Conservation (phyloP, 2,113 vertebrate genomes). For the Raphicerus campestris region DNA sequence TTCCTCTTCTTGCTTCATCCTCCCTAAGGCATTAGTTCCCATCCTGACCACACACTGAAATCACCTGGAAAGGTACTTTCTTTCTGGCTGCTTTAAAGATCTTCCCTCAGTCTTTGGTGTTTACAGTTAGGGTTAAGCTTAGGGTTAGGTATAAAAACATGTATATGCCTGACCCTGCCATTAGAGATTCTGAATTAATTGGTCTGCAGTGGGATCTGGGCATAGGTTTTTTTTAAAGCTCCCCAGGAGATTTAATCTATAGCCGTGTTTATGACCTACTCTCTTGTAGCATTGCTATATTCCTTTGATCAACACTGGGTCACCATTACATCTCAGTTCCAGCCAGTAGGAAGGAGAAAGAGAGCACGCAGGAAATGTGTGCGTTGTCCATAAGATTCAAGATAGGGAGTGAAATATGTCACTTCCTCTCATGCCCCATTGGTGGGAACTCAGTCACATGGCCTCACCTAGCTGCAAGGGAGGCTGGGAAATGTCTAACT, state of each 20-base stretch:
- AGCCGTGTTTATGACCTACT: not conserved
- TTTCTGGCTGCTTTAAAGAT: not conserved
- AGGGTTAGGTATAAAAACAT: not conserved
- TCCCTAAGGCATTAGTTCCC: not conserved
- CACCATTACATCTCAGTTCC: not conserved
- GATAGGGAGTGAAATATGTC: not conserved
- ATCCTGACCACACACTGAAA: not conserved
- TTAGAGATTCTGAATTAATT: not conserved
- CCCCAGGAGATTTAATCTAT: not conserved
- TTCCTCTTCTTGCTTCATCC: not conserved
- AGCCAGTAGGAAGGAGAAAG: not conserved
- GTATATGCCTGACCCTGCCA: not conserved
- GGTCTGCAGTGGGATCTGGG: not conserved
- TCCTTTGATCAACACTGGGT: not conserved
- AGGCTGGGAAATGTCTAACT: not conserved
- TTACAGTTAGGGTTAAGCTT: not conserved
- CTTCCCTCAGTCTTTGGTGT: not conserved
- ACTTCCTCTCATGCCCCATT: not conserved
- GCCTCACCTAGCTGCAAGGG: not conserved
- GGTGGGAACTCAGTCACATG: not conserved
- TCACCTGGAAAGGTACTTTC: not conserved
- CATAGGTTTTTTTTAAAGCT: not conserved
- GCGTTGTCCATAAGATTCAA: not conserved
- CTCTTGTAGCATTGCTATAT: not conserved
- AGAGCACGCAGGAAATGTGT: not conserved